Evolutionary conservation across 2,888 invertebrate genomes (phyloP).

Genomic region (Dysmachus trigonus): DNA sequence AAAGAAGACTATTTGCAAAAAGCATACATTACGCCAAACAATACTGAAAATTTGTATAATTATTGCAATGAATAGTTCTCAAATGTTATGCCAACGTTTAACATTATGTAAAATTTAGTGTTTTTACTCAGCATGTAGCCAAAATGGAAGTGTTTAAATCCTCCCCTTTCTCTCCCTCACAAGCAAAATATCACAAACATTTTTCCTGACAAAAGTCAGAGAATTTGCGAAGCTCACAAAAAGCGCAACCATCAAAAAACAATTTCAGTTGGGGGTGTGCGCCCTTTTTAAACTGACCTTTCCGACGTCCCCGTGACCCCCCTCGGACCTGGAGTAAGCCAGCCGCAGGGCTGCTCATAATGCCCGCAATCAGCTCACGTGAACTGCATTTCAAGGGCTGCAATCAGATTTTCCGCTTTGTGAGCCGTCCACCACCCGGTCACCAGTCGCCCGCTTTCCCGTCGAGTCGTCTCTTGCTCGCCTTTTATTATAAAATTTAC

Average conservation of each 20-base stretch:
- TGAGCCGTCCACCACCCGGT: background rate
- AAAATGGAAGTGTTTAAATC: background rate
- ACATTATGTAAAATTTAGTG: background rate
- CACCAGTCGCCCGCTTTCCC: background rate
- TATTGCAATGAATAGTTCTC: too few relatives aligned
- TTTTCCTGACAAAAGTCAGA: background rate
- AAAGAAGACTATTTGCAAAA: too few relatives aligned
- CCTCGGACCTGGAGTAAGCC: background rate
- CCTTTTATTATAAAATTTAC: constrained; percentile 43
- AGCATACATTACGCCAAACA: too few relatives aligned
- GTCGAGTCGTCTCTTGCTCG: background rate
- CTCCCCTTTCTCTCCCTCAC: background rate
- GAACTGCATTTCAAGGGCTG: constrained; percentile 41
- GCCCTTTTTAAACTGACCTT: background rate
- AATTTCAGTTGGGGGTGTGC: background rate
- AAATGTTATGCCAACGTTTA: background rate
- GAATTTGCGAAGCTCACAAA: background rate
- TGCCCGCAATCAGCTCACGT: constrained; percentile 23
- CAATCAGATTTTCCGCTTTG: constrained; percentile 20
- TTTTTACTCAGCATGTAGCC: background rate
- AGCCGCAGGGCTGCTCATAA: constrained; percentile 14
- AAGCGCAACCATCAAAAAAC: background rate
- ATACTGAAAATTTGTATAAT: too few relatives aligned
- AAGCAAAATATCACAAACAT: background rate
- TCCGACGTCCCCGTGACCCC: background rate